These are phyloP conservation scores for Silurus meridionalis DNA, from an alignment of 2,113 vertebrate genomes.

Conservation along the genomic window DNA sequence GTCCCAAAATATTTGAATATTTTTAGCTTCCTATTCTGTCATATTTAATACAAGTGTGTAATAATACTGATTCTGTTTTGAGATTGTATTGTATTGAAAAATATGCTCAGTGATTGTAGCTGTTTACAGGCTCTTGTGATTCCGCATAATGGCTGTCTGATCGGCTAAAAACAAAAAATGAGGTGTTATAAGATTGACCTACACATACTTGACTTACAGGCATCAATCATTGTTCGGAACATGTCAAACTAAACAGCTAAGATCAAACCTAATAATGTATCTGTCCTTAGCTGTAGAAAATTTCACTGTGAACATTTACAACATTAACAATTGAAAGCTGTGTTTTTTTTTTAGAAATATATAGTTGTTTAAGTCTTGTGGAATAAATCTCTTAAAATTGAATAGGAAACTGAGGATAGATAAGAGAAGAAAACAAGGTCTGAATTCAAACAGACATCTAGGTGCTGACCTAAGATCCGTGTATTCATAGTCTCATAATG, in stretches of 20 bases:
- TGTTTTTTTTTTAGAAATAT: neutral
- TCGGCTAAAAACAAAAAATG: neutral
- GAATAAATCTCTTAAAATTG: neutral
- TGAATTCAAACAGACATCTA: neutral
- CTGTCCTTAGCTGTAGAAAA: neutral
- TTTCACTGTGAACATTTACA: neutral
- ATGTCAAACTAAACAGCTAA: neutral
- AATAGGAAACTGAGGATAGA: conserved; percentile 4
- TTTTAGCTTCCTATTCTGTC: neutral
- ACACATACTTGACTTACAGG: neutral
- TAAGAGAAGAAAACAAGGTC: neutral
- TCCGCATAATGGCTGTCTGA: neutral
- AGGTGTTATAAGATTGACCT: neutral
- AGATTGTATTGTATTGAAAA: neutral
- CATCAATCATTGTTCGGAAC: neutral
- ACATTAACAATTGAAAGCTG: neutral
- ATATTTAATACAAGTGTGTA: neutral
- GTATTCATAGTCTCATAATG: neutral
- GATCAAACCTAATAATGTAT: neutral
- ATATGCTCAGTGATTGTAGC: neutral
- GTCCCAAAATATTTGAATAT: neutral
- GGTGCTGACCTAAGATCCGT: neutral
- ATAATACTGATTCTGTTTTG: neutral
- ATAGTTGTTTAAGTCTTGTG: neutral
- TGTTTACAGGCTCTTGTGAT: neutral